A percentile compares a stretch with the other conserved stretches of the same genome.
Evolutionary conservation across 2,797 vertebrate species (phyloP).

Genomic region (Leptatherina wallacei): DNA sequence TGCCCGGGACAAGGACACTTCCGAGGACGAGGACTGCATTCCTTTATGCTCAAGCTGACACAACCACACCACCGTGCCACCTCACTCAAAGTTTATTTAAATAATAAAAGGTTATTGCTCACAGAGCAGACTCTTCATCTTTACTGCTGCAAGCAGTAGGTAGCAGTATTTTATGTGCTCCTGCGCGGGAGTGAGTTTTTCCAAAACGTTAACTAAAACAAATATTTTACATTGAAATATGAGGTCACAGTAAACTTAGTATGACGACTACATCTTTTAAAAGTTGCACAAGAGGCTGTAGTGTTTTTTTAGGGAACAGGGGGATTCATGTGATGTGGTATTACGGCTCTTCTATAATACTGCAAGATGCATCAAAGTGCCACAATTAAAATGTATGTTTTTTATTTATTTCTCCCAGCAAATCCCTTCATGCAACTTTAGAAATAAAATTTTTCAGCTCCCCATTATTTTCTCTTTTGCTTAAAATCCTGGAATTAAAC

Average conservation of each 20-base stretch:
- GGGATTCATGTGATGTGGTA: too few relatives aligned
- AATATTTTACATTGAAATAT: conserved; percentile 19
- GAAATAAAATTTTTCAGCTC: too few relatives aligned
- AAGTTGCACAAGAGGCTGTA: neutral
- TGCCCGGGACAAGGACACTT: conserved; percentile 33
- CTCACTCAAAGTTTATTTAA: conserved; percentile 26
- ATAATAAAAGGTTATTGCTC: conserved; percentile 39
- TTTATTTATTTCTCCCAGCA: too few relatives aligned
- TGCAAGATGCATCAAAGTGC: too few relatives aligned
- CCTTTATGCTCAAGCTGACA: conserved; percentile 28
- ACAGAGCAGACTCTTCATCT: conserved; percentile 29
- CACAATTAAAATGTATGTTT: too few relatives aligned
- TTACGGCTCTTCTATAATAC: too few relatives aligned
- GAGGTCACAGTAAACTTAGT: conserved; percentile 21
- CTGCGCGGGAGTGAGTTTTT: conserved; percentile 9
- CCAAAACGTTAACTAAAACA: conserved; percentile 27
- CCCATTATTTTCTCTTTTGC: too few relatives aligned
- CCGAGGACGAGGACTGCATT: conserved; percentile 41
- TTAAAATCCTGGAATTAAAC: too few relatives aligned
- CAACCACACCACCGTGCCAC: conserved; percentile 17
- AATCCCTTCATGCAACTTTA: too few relatives aligned
- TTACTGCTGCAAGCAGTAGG: conserved; percentile 20
- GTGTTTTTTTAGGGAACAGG: too few relatives aligned
- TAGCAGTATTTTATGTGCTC: conserved; percentile 17
- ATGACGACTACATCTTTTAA: conserved; percentile 10